These are phyloP conservation scores for Hyperoplus lanceolatus DNA, from an alignment of 2,797 vertebrate genomes.

Conservation along the genomic window DNA sequence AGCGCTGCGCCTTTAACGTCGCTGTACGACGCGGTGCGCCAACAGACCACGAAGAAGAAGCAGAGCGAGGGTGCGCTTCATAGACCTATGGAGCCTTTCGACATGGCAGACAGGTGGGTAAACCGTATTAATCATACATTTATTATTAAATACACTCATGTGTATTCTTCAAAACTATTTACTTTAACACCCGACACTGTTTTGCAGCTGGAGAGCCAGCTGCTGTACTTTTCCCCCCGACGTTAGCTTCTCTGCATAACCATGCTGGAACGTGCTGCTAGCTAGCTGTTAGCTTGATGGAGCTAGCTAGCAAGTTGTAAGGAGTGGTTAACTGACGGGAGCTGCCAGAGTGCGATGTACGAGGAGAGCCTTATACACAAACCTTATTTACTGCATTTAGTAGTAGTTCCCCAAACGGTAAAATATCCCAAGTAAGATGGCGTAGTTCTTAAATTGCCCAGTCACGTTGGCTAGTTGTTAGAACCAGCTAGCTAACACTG, in stretches of 20 bases:
- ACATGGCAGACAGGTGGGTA: constrained; percentile 73
- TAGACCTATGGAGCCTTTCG: constrained; percentile 24
- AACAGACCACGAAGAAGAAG: constrained; percentile 33
- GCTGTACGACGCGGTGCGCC: not conserved
- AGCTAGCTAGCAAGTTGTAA: constrained; percentile 46
- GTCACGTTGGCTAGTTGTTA: constrained; percentile 39
- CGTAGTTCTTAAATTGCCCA: not conserved
- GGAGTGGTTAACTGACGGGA: constrained; percentile 36
- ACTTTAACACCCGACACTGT: fast-evolving
- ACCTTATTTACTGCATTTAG: not conserved
- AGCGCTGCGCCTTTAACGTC: fast-evolving
- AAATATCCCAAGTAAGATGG: fast-evolving
- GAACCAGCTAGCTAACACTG: constrained; percentile 24
- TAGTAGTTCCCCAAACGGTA: fast-evolving
- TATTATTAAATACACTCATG: fast-evolving
- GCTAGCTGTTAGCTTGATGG: constrained; percentile 43
- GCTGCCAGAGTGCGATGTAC: not conserved
- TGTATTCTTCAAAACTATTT: not conserved
- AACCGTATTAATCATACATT: not conserved
- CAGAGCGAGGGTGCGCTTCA: constrained; percentile 37
- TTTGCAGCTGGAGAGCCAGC: not conserved
- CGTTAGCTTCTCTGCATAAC: constrained; percentile 21
- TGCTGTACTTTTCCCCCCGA: not conserved
- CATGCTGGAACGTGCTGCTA: constrained; percentile 67
- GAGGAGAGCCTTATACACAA: fast-evolving